Percentiles rank a stretch among this genome's conserved stretches.
These are phyloP conservation scores for Corydoras sp. DNA, from an alignment of 2,113 vertebrate genomes.

Conservation along the genomic window DNA sequence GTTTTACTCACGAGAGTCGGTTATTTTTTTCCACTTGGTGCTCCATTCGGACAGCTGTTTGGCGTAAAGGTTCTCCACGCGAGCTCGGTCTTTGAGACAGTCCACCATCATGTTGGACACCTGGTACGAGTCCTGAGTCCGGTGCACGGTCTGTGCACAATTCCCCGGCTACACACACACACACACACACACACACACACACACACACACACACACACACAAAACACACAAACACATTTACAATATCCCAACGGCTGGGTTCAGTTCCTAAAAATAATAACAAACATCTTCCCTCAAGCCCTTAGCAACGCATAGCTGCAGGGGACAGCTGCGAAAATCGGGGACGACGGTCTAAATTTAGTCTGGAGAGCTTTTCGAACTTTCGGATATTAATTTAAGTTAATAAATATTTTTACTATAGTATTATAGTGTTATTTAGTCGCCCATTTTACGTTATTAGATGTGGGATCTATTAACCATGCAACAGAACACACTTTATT, in stretches of 20 bases:
- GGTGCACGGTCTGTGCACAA: constrained; percentile 64
- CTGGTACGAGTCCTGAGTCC: constrained; percentile 67
- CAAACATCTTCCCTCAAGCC: no score
- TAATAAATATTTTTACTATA: no score
- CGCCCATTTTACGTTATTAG: no score
- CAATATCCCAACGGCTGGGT: background rate
- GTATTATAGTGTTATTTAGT: no score
- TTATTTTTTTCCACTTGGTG: constrained; percentile 73
- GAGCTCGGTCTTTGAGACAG: constrained; percentile 75
- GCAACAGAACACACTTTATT: background rate
- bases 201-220: background rate
- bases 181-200: constrained; percentile 7
- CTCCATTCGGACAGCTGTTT: constrained; percentile 76
- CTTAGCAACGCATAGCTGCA: no score
- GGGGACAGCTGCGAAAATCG: no score
- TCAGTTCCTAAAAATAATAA: no score
- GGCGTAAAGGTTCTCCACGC: constrained; percentile 71
- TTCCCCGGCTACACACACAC: constrained; percentile 65
- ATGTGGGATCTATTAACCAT: background rate
- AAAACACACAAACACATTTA: constrained; percentile 1
- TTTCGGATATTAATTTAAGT: no score
- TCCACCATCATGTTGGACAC: constrained; percentile 72
- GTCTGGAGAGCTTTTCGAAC: no score
- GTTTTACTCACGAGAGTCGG: constrained; percentile 66
- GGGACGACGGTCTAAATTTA: no score